Conservation (phyloP, 2,888 invertebrate genomes). For the Bibio marci region DNA sequence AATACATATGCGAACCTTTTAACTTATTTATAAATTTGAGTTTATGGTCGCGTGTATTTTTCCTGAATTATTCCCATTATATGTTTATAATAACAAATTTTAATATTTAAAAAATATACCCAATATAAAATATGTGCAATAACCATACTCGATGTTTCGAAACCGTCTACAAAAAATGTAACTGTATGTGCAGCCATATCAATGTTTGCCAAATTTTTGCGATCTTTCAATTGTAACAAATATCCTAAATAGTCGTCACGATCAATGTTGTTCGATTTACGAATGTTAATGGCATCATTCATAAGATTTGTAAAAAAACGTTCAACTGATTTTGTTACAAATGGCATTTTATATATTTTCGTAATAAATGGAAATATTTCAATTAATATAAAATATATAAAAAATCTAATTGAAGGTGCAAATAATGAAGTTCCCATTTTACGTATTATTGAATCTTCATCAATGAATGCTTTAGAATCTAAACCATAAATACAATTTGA, state of each 20-base stretch:
- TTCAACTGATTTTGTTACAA: background rate
- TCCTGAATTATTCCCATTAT: too few relatives aligned
- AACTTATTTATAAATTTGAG: too few relatives aligned
- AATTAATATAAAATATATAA: conserved; percentile 4
- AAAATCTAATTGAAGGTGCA: conserved; percentile 1
- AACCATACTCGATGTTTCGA: conserved; percentile 21
- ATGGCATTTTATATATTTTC: conserved; percentile 7
- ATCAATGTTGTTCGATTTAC: conserved; percentile 15
- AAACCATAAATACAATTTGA: conserved; percentile 22
- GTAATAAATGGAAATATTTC: conserved; percentile 10
- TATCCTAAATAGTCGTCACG: conserved; percentile 23
- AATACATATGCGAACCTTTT: too few relatives aligned
- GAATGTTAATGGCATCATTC: conserved; percentile 15
- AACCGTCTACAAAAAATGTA: conserved; percentile 25
- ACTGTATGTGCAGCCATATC: conserved; percentile 19
- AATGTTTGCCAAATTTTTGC: conserved; percentile 14
- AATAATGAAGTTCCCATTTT: conserved; percentile 8
- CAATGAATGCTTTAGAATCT: conserved; percentile 16
- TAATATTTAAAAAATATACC: too few relatives aligned
- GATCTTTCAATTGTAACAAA: conserved; percentile 19
- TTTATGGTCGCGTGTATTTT: too few relatives aligned
- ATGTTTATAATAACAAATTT: too few relatives aligned
- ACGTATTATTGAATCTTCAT: conserved; percentile 6
- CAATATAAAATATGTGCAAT: conserved; percentile 13
- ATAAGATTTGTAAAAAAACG: conserved; percentile 10